Evolutionary conservation across 2,797 vertebrate genomes (phyloP).

Genomic region (Anguilla obscura): DNA sequence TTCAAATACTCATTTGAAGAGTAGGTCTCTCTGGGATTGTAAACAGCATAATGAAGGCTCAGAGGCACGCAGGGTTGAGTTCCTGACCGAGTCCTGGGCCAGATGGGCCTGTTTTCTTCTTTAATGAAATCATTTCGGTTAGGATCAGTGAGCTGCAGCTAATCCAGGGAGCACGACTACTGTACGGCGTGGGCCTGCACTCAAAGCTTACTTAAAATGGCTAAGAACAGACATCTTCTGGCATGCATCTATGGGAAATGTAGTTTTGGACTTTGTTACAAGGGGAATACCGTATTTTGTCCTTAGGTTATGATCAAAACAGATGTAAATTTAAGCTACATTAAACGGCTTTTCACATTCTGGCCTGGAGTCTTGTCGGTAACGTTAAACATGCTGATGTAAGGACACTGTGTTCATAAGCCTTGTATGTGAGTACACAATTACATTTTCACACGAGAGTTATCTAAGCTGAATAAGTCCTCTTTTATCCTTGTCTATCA

Average conservation of each 20-base stretch:
- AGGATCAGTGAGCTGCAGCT: not conserved
- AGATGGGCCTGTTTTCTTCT: slow-evolving; percentile 11
- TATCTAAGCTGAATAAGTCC: not conserved
- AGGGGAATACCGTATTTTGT: not conserved
- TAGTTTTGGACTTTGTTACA: not conserved
- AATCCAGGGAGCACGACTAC: slow-evolving; percentile 13
- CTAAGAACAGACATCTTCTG: not conserved
- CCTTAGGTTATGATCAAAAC: not conserved
- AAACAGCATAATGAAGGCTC: not conserved
- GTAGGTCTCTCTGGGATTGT: not conserved
- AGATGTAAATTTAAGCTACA: not conserved
- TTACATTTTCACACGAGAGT: not conserved
- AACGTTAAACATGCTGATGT: not conserved
- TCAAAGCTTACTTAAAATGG: not conserved
- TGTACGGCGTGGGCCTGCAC: not conserved
- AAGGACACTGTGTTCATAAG: not conserved
- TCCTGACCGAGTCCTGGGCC: not conserved
- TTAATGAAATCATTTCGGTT: slow-evolving; percentile 25
- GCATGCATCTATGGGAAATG: too few relatives aligned
- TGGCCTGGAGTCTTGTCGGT: not conserved
- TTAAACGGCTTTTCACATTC: not conserved
- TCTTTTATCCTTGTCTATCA: not conserved
- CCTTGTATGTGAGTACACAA: not conserved
- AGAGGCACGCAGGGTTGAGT: not conserved
- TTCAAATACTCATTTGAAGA: not conserved